Percentiles rank a stretch among this genome's conserved stretches.
These are phyloP conservation scores for Volucella bombylans DNA, from an alignment of 2,888 invertebrate species.

Conservation along the genomic window DNA sequence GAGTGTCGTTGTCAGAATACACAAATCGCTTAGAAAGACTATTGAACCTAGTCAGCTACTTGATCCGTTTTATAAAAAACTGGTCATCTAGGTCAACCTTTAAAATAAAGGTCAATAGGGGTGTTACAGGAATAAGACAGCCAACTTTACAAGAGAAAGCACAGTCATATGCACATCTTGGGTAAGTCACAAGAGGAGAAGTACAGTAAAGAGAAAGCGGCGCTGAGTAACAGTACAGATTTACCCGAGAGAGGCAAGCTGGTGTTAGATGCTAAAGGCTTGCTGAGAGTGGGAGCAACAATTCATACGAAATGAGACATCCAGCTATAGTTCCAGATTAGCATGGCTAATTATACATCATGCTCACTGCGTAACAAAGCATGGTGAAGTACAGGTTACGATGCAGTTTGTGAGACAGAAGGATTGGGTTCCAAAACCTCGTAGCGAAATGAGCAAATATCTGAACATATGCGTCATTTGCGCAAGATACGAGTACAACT, in stretches of 20 bases:
- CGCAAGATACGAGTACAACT: no score
- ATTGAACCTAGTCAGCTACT: slow-evolving; percentile 9
- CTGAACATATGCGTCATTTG: no score
- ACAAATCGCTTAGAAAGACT: not conserved
- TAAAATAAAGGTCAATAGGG: slow-evolving; percentile 1
- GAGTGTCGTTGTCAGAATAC: not conserved
- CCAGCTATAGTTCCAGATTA: slow-evolving; percentile 60
- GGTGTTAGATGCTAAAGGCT: not conserved
- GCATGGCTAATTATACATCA: slow-evolving; percentile 16
- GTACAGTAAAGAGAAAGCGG: slow-evolving; percentile 4
- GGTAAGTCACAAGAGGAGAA: not conserved
- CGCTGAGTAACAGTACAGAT: not conserved
- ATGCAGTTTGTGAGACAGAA: slow-evolving; percentile 17
- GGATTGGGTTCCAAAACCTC: slow-evolving; percentile 13
- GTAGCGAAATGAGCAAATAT: slow-evolving; percentile 5
- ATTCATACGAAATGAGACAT: not conserved
- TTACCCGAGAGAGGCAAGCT: not conserved
- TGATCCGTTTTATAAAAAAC: slow-evolving; percentile 14
- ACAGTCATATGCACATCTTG: not conserved
- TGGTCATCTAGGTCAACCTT: not conserved
- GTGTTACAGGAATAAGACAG: not conserved
- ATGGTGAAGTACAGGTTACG: slow-evolving; percentile 32
- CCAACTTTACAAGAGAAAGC: slow-evolving; percentile 3
- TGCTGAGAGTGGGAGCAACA: not conserved
- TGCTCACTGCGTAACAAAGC: slow-evolving; percentile 23